Evolutionary conservation across 2,888 invertebrate species (phyloP), one percentile per base, ranked within the genome.

Genomic region (Ypsolopha scabrella): DNA sequence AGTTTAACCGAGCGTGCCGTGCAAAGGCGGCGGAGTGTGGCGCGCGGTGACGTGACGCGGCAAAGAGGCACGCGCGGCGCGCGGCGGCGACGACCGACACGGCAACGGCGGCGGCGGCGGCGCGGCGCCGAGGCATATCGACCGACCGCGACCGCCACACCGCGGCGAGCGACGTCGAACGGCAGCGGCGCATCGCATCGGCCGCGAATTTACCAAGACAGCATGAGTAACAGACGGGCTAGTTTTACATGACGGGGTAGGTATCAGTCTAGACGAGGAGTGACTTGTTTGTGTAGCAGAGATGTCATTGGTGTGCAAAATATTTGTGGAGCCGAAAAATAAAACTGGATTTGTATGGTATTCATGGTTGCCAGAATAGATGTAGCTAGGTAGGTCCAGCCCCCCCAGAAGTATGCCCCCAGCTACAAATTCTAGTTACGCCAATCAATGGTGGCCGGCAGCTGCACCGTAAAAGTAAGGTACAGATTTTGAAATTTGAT

Each of bases 131-230:
- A 57, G 58, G 55, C 54, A 56, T n/a, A n/a, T n/a, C n/a, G 57
- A 55, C 53, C 55, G 55, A 59, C 57, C 58, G 64, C 64, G 58
- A 11, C 51, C 43, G 49, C 51, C 13, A 39, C 44, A 49, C 51
- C 13, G 45, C 44, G 37, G 35, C 41, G 9, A 7, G 10, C 41
- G 48, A 38, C 49, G 35, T 49, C 45, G 46, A 35, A 37, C 52
- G 52, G 49, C 52, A 44, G 60, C 60, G 63, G 64, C 65, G 69
- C 76, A 69, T 67, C 72, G 72, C 65, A 67, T 71, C 72, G 77
- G 79, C 80, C 77, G 80, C 80, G 74, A 70, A 78, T 63, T 62
- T 63, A 69, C 68, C 55, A 67, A 64, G 66, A 9, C 7, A 53
- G 33, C 66, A 70, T 66, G 62, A 52, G 13, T 24, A 3, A 24